Conservation (phyloP, 2,113 vertebrate genomes). For the Microtus richardsoni region DNA sequence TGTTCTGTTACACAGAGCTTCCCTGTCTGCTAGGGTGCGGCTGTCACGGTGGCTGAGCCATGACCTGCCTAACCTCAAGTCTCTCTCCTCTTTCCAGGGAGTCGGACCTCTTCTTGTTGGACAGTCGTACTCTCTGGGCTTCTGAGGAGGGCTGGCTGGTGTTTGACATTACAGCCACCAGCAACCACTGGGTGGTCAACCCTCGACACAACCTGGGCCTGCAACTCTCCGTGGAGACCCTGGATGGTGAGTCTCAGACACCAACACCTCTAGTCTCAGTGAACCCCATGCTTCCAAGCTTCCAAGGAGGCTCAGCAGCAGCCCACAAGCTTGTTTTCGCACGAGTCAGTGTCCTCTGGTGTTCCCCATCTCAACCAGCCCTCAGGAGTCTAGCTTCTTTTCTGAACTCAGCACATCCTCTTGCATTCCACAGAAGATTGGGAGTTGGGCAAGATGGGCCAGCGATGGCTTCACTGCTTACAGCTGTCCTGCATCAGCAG, state of each 20-base stretch:
- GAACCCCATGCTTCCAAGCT: not conserved
- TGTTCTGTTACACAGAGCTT: not conserved
- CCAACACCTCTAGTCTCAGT: not conserved
- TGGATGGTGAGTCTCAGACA: conserved; percentile 89
- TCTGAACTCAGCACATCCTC: not conserved
- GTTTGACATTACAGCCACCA: conserved; percentile 97
- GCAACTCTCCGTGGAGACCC: conserved; percentile 94
- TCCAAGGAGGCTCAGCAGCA: not conserved
- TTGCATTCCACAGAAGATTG: rapidly evolving
- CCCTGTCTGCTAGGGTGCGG: too few species aligned
- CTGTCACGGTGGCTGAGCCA: not conserved
- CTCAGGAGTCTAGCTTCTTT: not conserved
- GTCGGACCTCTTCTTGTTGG: conserved; percentile 95
- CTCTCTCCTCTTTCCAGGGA: conserved; percentile 87
- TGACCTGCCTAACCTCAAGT: not conserved
- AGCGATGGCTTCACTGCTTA: not conserved
- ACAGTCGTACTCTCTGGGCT: conserved; percentile 96
- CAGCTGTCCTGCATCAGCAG: not conserved
- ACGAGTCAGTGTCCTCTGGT: not conserved
- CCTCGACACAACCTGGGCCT: conserved; percentile 95
- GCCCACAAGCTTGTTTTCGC: not conserved
- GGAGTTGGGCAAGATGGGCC: not conserved
- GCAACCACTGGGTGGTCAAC: conserved; percentile 98
- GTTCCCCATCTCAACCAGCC: not conserved
- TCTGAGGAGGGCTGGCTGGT: conserved; percentile 98